These are phyloP conservation scores for Myxocyprinus asiaticus DNA, from an alignment of 2,113 vertebrate species.

Conservation along the genomic window DNA sequence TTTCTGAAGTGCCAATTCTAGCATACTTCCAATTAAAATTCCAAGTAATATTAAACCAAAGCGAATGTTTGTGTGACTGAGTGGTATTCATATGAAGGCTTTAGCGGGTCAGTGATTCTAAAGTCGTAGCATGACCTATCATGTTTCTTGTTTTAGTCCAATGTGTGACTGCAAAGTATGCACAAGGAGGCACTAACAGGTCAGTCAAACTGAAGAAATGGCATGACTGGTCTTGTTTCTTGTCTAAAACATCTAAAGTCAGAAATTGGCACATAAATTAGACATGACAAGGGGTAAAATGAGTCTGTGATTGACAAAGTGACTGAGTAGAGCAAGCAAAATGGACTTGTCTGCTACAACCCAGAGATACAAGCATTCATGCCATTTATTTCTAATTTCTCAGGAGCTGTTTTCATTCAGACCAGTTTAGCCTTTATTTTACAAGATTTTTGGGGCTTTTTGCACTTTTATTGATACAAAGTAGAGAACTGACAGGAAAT, in stretches of 20 bases:
- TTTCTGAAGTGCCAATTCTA: not conserved
- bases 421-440: not conserved
- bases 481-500: no score
- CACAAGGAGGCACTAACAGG: not conserved
- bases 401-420: not conserved
- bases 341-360: not conserved
- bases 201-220: no score
- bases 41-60: slow-evolving; percentile 1
- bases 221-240: slow-evolving; percentile 9
- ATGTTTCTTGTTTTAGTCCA: not conserved
- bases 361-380: not conserved
- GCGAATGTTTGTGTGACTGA: not conserved
- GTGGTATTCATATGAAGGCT: not conserved
- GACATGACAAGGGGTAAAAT: not conserved
- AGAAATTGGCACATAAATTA: slow-evolving; percentile 10
- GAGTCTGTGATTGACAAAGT: not conserved
- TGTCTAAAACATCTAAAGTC: slow-evolving; percentile 4
- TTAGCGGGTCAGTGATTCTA: not conserved
- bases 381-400: not conserved
- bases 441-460: not conserved
- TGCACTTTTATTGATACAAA: no score
- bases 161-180: not conserved
- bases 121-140: not conserved
- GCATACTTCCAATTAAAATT: slow-evolving; percentile 13
- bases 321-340: not conserved